Percentiles rank a stretch among this genome's conserved stretches.
Evolutionary conservation across 2,888 invertebrate genomes (phyloP).

Genomic region (Apotomis betuletana): DNA sequence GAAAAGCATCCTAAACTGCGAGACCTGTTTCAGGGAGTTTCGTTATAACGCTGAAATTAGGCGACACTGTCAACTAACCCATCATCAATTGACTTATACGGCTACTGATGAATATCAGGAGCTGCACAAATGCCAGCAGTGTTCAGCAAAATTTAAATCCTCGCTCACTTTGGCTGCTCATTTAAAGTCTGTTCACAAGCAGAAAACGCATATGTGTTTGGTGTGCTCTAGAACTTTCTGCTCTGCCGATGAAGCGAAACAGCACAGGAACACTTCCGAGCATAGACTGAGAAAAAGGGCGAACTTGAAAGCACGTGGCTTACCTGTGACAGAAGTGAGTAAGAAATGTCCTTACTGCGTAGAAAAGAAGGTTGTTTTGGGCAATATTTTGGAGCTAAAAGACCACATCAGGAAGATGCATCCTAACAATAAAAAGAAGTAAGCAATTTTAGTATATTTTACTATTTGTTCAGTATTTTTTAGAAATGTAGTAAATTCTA

Average conservation of each 20-base stretch:
- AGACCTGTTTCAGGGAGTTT: slow-evolving; percentile 87
- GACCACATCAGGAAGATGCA: slow-evolving; percentile 85
- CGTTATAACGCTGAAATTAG: slow-evolving; percentile 90
- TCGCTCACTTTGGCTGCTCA: slow-evolving; percentile 87
- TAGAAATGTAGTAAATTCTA: too few relatives aligned
- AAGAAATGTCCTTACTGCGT: slow-evolving; percentile 86
- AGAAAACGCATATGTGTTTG: slow-evolving; percentile 86
- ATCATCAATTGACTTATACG: slow-evolving; percentile 77
- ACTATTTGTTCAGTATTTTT: too few relatives aligned
- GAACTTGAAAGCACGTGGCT: slow-evolving; percentile 66
- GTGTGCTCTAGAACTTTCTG: slow-evolving; percentile 86
- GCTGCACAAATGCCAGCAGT: slow-evolving; percentile 84
- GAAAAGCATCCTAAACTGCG: slow-evolving; percentile 85
- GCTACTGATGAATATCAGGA: slow-evolving; percentile 87
- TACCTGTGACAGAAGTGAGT: slow-evolving; percentile 64
- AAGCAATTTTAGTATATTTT: slow-evolving; percentile 48
- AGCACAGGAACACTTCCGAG: slow-evolving; percentile 85
- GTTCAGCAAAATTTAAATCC: slow-evolving; percentile 84
- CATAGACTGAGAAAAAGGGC: slow-evolving; percentile 85
- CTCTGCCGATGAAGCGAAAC: slow-evolving; percentile 84
- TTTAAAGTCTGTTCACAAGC: slow-evolving; percentile 84
- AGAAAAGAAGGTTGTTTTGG: slow-evolving; percentile 67
- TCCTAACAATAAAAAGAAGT: slow-evolving; percentile 86
- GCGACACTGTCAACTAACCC: slow-evolving; percentile 81
- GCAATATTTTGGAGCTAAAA: slow-evolving; percentile 83